phyloP scores from a whole-genome alignment of 1,140 invertebrate species.

The Drosophila ficusphila region DNA sequence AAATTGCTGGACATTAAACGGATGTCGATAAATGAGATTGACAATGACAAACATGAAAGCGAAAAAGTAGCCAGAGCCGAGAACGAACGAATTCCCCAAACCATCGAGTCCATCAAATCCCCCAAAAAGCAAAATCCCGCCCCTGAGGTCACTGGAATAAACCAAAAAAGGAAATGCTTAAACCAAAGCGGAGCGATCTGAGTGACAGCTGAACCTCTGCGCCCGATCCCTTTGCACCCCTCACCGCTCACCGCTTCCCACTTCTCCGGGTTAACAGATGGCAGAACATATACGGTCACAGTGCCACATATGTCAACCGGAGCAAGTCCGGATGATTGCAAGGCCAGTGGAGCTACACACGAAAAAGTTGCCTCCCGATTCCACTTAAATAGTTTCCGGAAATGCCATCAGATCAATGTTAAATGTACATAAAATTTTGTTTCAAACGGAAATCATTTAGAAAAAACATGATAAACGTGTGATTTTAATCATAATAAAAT shows the following conservation, averaged over 20 bases:
- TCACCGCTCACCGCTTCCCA: too few species aligned
- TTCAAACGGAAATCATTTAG: too few species aligned
- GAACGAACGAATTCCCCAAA: constrained; percentile 31
- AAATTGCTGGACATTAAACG: constrained; percentile 73
- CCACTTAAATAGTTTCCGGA: not conserved
- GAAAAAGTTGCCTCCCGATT: not conserved
- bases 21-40: constrained; percentile 80
- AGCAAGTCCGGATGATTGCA: constrained; percentile 44
- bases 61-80: constrained; percentile 64
- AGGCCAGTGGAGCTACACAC: constrained; percentile 5
- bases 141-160: constrained; percentile 66
- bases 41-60: constrained; percentile 81
- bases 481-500: too few species aligned
- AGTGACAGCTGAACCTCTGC: constrained; percentile 40
- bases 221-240: not conserved
- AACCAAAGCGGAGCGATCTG: constrained; percentile 61
- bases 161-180: constrained; percentile 57
- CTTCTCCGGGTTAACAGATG: constrained; percentile 69
- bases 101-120: constrained; percentile 65
- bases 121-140: constrained; percentile 60
- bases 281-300: constrained; percentile 78
- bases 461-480: too few species aligned
- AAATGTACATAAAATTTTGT: too few species aligned
- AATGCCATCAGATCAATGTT: too few species aligned
- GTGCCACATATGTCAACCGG: constrained; percentile 63